Conservation (phyloP, 2,888 invertebrate species). For the Ochlodes sylvanus region DNA sequence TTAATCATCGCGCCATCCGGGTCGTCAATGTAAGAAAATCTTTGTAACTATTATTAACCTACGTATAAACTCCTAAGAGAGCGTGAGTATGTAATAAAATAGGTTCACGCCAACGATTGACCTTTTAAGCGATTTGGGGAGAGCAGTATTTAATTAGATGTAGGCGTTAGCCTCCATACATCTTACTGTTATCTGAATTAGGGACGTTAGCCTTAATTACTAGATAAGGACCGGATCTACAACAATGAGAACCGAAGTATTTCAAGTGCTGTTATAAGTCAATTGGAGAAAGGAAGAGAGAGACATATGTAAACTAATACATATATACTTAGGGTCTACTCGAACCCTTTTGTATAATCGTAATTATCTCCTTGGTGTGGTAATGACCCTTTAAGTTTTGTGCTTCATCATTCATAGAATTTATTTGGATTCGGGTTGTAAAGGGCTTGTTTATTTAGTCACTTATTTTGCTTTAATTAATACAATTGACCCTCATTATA, state of each 20-base stretch:
- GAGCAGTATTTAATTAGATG: constrained; percentile 24
- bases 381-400: constrained; percentile 1
- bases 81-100: not conserved
- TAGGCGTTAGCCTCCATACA: constrained; percentile 19
- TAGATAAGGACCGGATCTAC: constrained; percentile 32
- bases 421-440: no score
- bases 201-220: constrained; percentile 33
- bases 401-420: not conserved
- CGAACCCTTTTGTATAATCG: constrained; percentile 1
- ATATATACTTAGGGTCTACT: not conserved
- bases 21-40: no score
- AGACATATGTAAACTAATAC: not conserved
- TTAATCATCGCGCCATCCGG: no score
- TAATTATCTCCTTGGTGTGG: not conserved
- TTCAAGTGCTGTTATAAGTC: constrained; percentile 32
- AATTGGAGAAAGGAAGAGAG: constrained; percentile 23
- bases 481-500: no score
- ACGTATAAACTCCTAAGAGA: not conserved
- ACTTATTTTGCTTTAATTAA: no score
- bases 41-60: not conserved
- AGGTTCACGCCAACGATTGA: not conserved
- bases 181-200: constrained; percentile 27
- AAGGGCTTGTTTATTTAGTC: no score
- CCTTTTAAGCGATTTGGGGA: constrained; percentile 13
- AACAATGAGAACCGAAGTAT: constrained; percentile 21